Percentiles rank a stretch among this genome's conserved stretches.
Conservation (phyloP, 2,888 invertebrate genomes). For the Drosophila infuscata region DNA sequence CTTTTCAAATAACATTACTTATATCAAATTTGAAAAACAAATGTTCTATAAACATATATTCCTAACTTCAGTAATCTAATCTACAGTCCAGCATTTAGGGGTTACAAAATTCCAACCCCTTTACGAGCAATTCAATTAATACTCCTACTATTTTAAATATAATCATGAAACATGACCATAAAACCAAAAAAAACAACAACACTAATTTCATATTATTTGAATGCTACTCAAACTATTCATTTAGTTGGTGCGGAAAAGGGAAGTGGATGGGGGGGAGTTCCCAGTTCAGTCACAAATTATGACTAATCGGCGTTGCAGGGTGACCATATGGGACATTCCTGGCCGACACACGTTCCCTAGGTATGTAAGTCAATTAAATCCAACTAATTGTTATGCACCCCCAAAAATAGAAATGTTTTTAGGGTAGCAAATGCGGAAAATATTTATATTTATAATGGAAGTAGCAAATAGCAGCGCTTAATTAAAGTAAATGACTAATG, state of each 20-base stretch:
- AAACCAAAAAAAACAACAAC: constrained; percentile 49
- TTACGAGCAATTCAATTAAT: constrained; percentile 43
- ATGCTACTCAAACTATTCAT: constrained; percentile 33
- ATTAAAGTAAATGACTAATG: constrained; percentile 62
- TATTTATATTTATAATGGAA: constrained; percentile 2
- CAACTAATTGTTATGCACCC: constrained; percentile 52
- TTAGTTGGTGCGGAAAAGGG: background rate
- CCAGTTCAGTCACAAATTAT: constrained; percentile 51
- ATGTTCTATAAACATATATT: too few relatives aligned
- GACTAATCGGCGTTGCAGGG: constrained; percentile 52
- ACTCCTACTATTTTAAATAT: constrained; percentile 17
- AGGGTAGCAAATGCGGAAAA: constrained; percentile 11
- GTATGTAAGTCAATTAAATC: constrained; percentile 54
- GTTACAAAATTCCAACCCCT: constrained; percentile 43
- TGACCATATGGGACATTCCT: constrained; percentile 61
- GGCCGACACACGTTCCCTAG: constrained; percentile 11
- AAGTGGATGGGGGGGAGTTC: background rate
- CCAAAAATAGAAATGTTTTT: constrained; percentile 4
- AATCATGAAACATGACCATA: constrained; percentile 47
- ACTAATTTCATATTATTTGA: constrained; percentile 41
- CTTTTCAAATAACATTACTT: too few relatives aligned
- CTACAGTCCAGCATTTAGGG: constrained; percentile 23
- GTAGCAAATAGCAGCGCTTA: constrained; percentile 45
- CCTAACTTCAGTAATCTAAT: background rate
- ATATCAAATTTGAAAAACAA: too few relatives aligned